Conservation (phyloP, 1,140 invertebrate genomes). For the Chironomus striatipennis region DNA sequence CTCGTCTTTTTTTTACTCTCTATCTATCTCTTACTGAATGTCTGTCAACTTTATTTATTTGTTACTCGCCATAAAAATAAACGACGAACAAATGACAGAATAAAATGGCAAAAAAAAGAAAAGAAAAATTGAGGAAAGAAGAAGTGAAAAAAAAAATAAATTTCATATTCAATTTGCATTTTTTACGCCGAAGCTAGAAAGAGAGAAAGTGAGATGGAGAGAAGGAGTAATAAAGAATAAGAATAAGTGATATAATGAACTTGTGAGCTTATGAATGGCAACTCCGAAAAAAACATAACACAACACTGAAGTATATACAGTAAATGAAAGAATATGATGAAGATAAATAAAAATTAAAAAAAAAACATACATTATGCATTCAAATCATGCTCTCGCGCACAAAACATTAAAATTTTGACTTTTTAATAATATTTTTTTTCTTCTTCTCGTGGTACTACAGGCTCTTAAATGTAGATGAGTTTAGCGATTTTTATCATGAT, state of each 20-base stretch:
- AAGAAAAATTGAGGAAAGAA: neutral
- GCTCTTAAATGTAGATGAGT: no score
- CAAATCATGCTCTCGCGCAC: neutral
- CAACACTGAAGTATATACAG: no score
- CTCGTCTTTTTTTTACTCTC: neutral
- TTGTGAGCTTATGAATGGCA: neutral
- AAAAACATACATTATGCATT: conserved; percentile 18
- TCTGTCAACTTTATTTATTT: conserved; percentile 3
- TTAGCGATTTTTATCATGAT: no score
- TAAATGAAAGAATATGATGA: neutral
- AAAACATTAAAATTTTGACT: neutral
- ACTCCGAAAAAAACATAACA: no score
- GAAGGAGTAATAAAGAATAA: neutral
- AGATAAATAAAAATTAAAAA: neutral
- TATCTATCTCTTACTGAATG: neutral
- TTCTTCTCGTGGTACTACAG: no score
- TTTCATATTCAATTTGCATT: conserved; percentile 21
- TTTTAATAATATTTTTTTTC: neutral
- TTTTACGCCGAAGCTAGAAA: neutral
- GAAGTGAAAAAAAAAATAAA: neutral
- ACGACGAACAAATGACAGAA: conserved; percentile 8
- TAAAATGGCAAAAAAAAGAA: neutral
- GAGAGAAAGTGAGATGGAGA: neutral
- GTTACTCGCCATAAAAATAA: conserved; percentile 12
- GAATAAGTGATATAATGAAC: neutral